These are phyloP conservation scores for Terebella lapidaria DNA, from an alignment of 2,888 invertebrate genomes.

Conservation along the genomic window DNA sequence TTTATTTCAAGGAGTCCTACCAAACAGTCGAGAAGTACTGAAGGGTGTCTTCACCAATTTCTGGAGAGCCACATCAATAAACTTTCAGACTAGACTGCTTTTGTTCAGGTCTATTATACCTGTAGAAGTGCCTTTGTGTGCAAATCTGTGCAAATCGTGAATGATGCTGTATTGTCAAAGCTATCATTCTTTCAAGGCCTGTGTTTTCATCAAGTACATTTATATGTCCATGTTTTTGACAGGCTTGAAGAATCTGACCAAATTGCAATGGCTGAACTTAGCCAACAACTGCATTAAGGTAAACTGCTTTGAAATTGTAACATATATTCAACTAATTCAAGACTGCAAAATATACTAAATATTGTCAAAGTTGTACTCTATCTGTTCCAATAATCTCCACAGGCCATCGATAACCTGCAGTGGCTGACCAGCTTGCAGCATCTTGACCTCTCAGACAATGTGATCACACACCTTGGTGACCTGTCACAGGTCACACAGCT, in stretches of 20 bases:
- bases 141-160: not conserved
- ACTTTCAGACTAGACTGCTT: too few relatives aligned
- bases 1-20: too few relatives aligned
- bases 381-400: not conserved
- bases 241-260: conserved; percentile 74
- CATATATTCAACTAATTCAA: conserved; percentile 10
- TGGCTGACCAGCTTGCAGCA: conserved; percentile 75
- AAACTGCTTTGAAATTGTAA: conserved; percentile 29
- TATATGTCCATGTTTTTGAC: conserved; percentile 11
- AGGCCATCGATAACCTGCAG: conserved; percentile 82
- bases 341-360: too few relatives aligned
- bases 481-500: conserved; percentile 75
- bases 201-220: not conserved
- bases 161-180: not conserved
- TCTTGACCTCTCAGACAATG: conserved; percentile 84
- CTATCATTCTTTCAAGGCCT: not conserved
- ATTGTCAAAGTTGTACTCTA: not conserved
- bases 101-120: too few relatives aligned
- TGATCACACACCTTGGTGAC: conserved; percentile 78
- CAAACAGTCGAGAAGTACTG: too few relatives aligned
- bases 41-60: too few relatives aligned
- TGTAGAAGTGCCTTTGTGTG: too few relatives aligned
- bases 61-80: too few relatives aligned
- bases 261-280: conserved; percentile 75
- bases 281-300: conserved; percentile 86